phyloP scores from a whole-genome alignment of 2,797 vertebrate species.

The Aphelocoma californica region DNA sequence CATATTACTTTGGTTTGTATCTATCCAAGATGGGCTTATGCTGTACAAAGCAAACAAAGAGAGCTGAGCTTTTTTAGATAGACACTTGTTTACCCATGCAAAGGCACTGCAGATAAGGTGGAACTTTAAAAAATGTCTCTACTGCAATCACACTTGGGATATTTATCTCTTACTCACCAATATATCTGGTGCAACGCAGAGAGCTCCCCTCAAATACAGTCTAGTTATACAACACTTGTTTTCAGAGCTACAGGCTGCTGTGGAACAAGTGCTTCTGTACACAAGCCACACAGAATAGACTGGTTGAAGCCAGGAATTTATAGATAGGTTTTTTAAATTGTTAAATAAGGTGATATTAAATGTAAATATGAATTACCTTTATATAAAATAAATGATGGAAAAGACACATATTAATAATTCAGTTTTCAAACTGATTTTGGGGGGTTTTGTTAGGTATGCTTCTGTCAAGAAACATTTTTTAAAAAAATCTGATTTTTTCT shows the following conservation, averaged over 20 bases:
- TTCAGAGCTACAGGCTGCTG: neutral
- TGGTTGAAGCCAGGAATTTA: neutral
- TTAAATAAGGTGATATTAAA: neutral
- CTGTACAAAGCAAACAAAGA: neutral
- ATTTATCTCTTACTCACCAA: neutral
- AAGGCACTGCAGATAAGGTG: neutral
- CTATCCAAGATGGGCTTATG: neutral
- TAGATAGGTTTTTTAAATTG: neutral
- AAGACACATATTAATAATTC: neutral
- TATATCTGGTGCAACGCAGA: neutral
- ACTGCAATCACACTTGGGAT: neutral
- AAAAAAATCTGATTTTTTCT: neutral
- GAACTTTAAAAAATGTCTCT: neutral
- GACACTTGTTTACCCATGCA: neutral
- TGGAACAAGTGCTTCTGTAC: neutral
- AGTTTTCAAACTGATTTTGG: neutral
- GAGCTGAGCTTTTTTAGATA: neutral
- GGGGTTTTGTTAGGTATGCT: rapidly evolving
- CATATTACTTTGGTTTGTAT: neutral
- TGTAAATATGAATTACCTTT: neutral
- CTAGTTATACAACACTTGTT: neutral
- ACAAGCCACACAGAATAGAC: neutral
- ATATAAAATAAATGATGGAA: neutral
- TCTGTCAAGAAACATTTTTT: neutral
- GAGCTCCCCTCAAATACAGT: neutral